These are phyloP conservation scores for Hermodice carunculata DNA, from an alignment of 2,888 invertebrate genomes.

Conservation along the genomic window DNA sequence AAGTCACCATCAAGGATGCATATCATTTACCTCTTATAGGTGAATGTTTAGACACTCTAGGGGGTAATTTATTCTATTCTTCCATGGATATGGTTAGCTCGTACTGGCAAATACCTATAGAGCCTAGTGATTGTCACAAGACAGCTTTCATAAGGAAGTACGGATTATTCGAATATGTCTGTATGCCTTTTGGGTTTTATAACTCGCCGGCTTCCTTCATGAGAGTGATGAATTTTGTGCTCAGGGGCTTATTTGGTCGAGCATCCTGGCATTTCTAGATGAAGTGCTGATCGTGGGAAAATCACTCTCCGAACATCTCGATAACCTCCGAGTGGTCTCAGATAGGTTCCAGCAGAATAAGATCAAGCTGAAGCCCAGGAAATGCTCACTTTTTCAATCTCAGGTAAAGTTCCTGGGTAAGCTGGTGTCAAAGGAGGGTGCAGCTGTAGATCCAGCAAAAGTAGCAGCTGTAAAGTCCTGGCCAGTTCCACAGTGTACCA, in stretches of 20 bases:
- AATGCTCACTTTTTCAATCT: slow-evolving; percentile 6
- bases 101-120: background rate
- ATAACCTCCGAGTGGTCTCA: background rate
- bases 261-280: slow-evolving; percentile 3
- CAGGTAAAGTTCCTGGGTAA: slow-evolving; percentile 7
- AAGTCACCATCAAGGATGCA: background rate
- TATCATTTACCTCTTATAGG: background rate
- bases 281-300: background rate
- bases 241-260: background rate
- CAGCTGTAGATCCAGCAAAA: background rate
- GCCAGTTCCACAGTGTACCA: background rate
- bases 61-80: background rate
- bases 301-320: background rate
- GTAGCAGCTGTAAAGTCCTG: background rate
- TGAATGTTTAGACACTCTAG: background rate
- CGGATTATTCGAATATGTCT: background rate
- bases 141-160: slow-evolving; percentile 4
- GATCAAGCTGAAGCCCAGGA: slow-evolving; percentile 8
- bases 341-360: background rate
- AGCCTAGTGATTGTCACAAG: background rate
- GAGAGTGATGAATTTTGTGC: background rate
- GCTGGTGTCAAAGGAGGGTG: background rate
- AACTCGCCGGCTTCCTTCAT: background rate
- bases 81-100: background rate
- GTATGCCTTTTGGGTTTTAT: slow-evolving; percentile 6